phyloP scores from a whole-genome alignment of 1,140 invertebrate genomes.

The Acromyrmex charruanus region DNA sequence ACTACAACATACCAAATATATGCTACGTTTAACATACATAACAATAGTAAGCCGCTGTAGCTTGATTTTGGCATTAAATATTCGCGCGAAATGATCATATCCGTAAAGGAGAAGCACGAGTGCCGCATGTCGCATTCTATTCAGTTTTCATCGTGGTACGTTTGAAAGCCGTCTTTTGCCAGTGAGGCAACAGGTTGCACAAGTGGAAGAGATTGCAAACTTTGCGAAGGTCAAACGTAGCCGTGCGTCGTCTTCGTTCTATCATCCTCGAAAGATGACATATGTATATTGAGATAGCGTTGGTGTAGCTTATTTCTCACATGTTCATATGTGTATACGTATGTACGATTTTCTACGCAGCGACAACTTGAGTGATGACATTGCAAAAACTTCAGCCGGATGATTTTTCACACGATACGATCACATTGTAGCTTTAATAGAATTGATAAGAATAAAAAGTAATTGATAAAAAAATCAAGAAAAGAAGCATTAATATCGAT shows the following conservation, averaged over 20 bases:
- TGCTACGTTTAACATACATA: not conserved
- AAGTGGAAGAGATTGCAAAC: slow-evolving; percentile 64
- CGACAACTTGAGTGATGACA: not conserved
- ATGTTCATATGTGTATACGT: not conserved
- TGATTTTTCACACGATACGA: not conserved
- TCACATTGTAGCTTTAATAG: not conserved
- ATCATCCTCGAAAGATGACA: slow-evolving; percentile 25
- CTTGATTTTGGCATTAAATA: not conserved
- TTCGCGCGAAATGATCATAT: slow-evolving; percentile 24
- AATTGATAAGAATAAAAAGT: slow-evolving; percentile 9
- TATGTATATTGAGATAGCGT: slow-evolving; percentile 13
- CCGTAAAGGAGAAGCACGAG: not conserved
- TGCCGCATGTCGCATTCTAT: slow-evolving; percentile 38
- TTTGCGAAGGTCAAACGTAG: slow-evolving; percentile 64
- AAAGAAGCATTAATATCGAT: not conserved
- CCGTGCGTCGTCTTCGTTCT: slow-evolving; percentile 62
- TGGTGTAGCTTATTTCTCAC: not conserved
- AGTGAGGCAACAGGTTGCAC: slow-evolving; percentile 74
- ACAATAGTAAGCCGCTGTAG: not conserved
- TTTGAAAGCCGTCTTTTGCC: slow-evolving; percentile 63
- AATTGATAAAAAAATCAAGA: not conserved
- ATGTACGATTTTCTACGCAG: not conserved
- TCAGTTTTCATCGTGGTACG: slow-evolving; percentile 55
- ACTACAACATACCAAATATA: not conserved
- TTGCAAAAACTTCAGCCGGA: not conserved